Conservation (phyloP, 2,113 vertebrate species). For the Sigmodon hispidus region DNA sequence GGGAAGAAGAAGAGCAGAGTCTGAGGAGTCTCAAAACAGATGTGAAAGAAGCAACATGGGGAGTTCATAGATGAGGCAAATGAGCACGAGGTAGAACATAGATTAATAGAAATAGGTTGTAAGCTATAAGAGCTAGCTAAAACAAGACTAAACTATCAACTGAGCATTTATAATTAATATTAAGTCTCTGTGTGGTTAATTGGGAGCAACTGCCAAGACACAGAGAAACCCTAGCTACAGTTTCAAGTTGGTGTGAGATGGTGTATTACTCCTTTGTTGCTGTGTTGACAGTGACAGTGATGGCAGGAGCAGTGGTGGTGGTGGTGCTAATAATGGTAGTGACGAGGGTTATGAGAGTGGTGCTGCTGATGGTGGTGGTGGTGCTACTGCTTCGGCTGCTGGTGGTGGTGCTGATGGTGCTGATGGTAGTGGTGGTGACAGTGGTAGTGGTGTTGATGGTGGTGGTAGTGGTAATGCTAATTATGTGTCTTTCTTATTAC, state of each 20-base stretch:
- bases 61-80: neutral
- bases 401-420: no score
- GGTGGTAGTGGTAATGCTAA: neutral
- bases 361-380: neutral
- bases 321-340: neutral
- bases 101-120: neutral
- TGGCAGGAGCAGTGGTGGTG: neutral
- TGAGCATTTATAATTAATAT: no score
- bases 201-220: no score
- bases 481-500: neutral
- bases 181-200: no score
- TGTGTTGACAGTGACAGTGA: neutral
- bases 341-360: neutral
- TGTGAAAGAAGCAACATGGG: neutral
- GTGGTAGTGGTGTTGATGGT: neutral
- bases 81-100: neutral
- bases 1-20: neutral
- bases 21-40: neutral
- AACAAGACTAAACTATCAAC: no score
- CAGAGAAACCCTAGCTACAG: neutral
- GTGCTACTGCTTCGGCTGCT: no score
- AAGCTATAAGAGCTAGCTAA: no score
- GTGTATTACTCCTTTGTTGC: no score
- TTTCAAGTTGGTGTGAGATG: neutral
- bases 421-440: neutral